phyloP scores from a whole-genome alignment of 2,888 invertebrate genomes.

The Pimpla rufipes region DNA sequence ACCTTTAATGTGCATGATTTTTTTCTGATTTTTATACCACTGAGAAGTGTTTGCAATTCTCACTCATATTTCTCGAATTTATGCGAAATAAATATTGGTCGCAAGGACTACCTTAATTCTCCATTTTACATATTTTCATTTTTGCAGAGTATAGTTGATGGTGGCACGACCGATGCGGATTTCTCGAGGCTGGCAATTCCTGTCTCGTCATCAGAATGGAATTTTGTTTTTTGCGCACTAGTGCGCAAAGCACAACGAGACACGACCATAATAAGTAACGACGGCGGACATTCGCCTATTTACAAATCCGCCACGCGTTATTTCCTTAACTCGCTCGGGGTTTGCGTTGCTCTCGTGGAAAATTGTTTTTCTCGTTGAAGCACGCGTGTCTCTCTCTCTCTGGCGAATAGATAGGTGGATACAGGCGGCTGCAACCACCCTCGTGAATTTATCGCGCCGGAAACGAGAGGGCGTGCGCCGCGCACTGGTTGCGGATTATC shows the following conservation, averaged over 20 bases:
- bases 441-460: constrained; percentile 41
- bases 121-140: too few species aligned
- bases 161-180: too few species aligned
- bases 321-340: constrained; percentile 32
- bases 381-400: not conserved
- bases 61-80: too few species aligned
- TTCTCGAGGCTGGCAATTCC: too few species aligned
- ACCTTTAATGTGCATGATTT: too few species aligned
- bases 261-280: not conserved
- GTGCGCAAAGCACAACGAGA: not conserved
- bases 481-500: constrained; percentile 11
- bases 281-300: constrained; percentile 2
- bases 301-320: constrained; percentile 9
- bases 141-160: too few species aligned
- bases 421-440: not conserved
- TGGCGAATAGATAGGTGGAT: not conserved
- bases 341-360: constrained; percentile 29
- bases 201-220: constrained; percentile 6
- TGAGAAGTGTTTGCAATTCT: too few species aligned
- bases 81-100: too few species aligned
- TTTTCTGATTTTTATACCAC: too few species aligned
- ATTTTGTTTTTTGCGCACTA: constrained; percentile 11
- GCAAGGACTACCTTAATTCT: too few species aligned
- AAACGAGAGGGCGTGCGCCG: constrained; percentile 24
- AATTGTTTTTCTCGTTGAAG: constrained; percentile 27